Base-by-base conservation (phyloP, 1,140 invertebrate genomes). In the Hirudo medicinalis region DNA sequence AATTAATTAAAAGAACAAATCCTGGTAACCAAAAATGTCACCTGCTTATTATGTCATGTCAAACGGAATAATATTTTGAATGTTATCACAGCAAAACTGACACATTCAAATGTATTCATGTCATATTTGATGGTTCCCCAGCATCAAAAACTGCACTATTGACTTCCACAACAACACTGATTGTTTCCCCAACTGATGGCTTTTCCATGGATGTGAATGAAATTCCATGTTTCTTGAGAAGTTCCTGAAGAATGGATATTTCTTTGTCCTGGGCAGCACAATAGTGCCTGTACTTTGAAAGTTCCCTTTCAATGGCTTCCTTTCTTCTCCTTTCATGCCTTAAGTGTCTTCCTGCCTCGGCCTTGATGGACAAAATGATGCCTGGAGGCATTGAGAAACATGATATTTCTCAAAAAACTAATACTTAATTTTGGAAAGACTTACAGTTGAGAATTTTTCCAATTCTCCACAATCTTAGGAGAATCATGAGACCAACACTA, bases 371-470 rank as follows among this genome's bases (percentile, higher is more conserved):
- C 70, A 82, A 63, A 8, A 82, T 78, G 68, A 82, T 80, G 53
- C 81, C 81, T 82, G 74, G 20, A 20, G n/a, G 29, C 54, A 71
- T 19, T 27, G n/a, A 49, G 0, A 32, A 25, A 40, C 40, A n/a
- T 60, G 27, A 71, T 32, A 71, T 27, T 60, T n/a, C 27, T 27
- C 27, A 5, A 27, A 19, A 60, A 57, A 22, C 6, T 9, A 54
- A 53, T 55, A 9, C 9, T 53, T 25, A 54, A 32, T 70, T 54
- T 70, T 22, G 25, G 22, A 32, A 40, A 6, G 32, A 75, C 72
- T 76, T 76, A 81, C 82, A 80, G 77, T 82, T 82, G 22, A 82
- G 69, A 36, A 82, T 80, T 27, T 80, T 75, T 11, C 79, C 77
- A 4, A 82, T 76, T 71, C 80, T 72, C 82, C 81, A 83, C 53